These are phyloP conservation scores for Polyommatus iphigenia DNA, from an alignment of 2,888 invertebrate species.

Conservation along the genomic window DNA sequence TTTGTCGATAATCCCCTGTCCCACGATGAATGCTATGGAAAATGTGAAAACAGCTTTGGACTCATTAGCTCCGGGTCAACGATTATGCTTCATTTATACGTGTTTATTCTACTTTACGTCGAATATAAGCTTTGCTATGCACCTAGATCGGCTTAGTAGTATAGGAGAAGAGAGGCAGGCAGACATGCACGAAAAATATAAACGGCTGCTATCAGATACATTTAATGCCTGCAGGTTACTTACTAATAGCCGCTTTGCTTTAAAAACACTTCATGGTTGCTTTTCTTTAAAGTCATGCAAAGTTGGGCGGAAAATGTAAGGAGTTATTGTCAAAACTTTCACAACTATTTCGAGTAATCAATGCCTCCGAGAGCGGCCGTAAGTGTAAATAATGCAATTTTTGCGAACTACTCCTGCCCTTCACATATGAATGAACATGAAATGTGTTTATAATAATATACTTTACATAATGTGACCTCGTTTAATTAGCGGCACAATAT, in stretches of 20 bases:
- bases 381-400: not conserved
- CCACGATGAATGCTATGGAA: constrained; percentile 27
- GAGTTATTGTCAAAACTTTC: too few species aligned
- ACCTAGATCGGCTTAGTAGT: not conserved
- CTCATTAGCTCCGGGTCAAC: constrained; percentile 19
- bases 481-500: constrained; percentile 63
- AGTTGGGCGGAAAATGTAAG: too few species aligned
- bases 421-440: not conserved
- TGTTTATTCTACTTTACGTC: not conserved
- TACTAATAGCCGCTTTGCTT: too few species aligned
- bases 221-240: too few species aligned
- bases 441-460: constrained; percentile 14
- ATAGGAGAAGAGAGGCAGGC: not conserved
- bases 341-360: too few species aligned
- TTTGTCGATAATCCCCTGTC: constrained; percentile 30
- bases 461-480: constrained; percentile 41
- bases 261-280: too few species aligned
- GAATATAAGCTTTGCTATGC: constrained; percentile 3
- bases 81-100: not conserved
- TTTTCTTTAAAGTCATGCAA: too few species aligned
- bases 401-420: not conserved
- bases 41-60: constrained; percentile 21
- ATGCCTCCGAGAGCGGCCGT: too few species aligned
- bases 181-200: not conserved
- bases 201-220: too few species aligned